These are phyloP conservation scores for Acanthochromis polyacanthus DNA, from an alignment of 2,113 vertebrate genomes.

Conservation along the genomic window DNA sequence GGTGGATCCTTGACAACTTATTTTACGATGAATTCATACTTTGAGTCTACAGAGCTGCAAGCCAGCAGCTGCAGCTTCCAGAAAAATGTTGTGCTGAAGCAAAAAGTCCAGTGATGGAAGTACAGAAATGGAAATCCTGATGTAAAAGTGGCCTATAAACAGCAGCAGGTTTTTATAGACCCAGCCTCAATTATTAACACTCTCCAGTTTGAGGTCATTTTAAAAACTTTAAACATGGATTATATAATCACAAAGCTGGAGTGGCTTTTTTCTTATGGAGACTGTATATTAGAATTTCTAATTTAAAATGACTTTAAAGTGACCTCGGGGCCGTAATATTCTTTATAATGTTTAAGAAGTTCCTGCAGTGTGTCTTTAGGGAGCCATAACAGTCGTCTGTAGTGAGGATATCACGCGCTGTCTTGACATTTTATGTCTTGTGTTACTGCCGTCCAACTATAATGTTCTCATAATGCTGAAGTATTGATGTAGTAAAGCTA, in stretches of 20 bases:
- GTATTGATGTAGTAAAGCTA: neutral
- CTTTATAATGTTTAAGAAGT: neutral
- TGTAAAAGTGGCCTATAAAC: neutral
- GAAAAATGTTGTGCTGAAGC: too few relatives aligned
- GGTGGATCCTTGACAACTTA: too few relatives aligned
- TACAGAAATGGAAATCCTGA: neutral
- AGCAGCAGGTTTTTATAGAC: neutral
- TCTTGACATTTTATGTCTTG: neutral
- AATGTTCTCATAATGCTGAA: neutral
- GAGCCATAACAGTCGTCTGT: neutral
- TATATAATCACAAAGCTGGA: slow-evolving; percentile 1
- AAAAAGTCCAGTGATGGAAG: neutral
- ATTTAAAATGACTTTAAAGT: slow-evolving; percentile 20
- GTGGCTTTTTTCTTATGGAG: neutral
- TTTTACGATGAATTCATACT: rapidly evolving
- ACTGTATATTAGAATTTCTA: slow-evolving; percentile 3
- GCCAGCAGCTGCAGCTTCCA: neutral
- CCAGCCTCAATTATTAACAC: neutral
- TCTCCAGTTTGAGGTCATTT: neutral
- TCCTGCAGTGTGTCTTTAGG: neutral
- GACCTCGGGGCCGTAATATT: slow-evolving; percentile 28
- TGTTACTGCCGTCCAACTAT: neutral
- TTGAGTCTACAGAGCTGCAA: neutral
- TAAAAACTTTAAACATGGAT: slow-evolving; percentile 5
- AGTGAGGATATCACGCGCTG: neutral